Evolutionary conservation across 2,113 vertebrate genomes (phyloP).

Genomic region (Myotis yumanensis): DNA sequence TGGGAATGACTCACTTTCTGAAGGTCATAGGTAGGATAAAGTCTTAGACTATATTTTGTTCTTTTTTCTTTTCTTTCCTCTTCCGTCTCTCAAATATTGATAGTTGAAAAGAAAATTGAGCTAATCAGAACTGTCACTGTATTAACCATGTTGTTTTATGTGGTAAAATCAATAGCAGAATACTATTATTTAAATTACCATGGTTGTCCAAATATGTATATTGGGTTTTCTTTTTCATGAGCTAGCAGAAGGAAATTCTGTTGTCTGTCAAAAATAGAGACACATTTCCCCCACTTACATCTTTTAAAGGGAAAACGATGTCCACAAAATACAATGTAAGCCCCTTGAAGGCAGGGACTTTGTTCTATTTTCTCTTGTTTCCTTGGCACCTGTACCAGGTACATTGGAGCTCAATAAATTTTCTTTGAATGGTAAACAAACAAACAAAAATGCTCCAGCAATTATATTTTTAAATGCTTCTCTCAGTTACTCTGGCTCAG

Average conservation of each 20-base stretch:
- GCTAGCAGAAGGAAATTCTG: background rate
- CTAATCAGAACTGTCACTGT: constrained; percentile 17
- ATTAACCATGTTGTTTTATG: constrained; percentile 21
- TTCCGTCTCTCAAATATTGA: background rate
- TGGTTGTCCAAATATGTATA: background rate
- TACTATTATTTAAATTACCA: constrained; percentile 52
- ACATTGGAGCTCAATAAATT: background rate
- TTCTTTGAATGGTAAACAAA: background rate
- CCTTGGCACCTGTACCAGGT: background rate
- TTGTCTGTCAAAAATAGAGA: background rate
- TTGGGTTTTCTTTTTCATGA: constrained; percentile 51
- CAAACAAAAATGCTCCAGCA: background rate
- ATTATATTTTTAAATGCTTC: background rate
- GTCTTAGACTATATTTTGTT: background rate
- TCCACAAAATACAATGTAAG: background rate
- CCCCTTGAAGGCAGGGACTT: background rate
- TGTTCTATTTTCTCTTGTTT: background rate
- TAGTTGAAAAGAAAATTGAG: background rate
- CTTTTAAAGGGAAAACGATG: background rate
- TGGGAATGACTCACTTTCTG: background rate
- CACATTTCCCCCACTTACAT: background rate
- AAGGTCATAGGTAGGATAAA: background rate
- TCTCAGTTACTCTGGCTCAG: background rate
- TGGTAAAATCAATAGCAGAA: constrained; percentile 15
- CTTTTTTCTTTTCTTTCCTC: background rate